Evolutionary conservation across 2,113 vertebrate species (phyloP), one percentile per base, ranked within the genome.

Genomic region (Eudorcas thomsonii): DNA sequence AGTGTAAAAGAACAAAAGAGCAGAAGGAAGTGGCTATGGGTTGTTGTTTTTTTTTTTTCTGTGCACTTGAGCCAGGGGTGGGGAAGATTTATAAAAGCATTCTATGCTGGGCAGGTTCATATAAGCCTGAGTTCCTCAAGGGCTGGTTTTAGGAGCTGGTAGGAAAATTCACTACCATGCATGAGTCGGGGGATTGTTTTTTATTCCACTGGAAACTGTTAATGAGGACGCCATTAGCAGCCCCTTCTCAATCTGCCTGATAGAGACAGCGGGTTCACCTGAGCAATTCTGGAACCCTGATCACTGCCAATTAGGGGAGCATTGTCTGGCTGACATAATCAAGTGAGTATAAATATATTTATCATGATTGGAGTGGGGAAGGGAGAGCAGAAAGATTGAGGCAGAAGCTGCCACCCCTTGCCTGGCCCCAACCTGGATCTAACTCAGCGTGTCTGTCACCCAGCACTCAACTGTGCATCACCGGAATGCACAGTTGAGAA

Each of bases 251-350:
- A 95, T 98, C 91, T 93, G 95, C 80, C 97, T 98, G 98, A 98
- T 98, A 97, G 98, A 93, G 98, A 98, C 98, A 98, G 98, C 98
- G 96, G 98, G 98, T 98, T 98, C 90, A 78, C 95, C 97, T 86
- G 59, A 98, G 98, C 98, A 98, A 91, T 98, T 98, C 93, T 98
- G 97, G 95, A 98, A 55, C 91, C 59, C 96, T 98, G 98, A 98
- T 99, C 98, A 98, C 96, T 97, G 98, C 98, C 98, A 98, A 98
- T 98, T 98, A 99, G 97, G 97, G 95, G 88, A 39, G 3, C 96
- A 98, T 99, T 99, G 95, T 98, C 98, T 98, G 97, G 90, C 98
- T 98, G 97, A 92, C 95, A 98, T 98, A 98, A 99, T 99, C 98
- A 98, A 98, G 97, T 83, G 26, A 98, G 97, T 98, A 99, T 98